Base-by-base conservation (phyloP, 2,888 invertebrate species). In the Empis livida region DNA sequence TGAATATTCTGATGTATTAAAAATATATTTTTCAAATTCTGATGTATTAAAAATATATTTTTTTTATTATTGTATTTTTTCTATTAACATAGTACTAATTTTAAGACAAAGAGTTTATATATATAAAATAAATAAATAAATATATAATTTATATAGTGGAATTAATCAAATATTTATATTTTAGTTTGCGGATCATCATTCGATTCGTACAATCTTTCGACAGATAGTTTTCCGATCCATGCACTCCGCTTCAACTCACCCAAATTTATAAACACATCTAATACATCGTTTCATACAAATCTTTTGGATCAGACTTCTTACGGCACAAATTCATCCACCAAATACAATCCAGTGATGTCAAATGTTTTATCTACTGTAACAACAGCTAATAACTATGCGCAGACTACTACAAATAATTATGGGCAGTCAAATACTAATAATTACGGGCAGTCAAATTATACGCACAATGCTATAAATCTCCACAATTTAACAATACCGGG, bases 171-270 rank as follows among this genome's bases (percentile, higher is more conserved):
- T 44, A 44, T 47, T 44, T 31, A 16, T 42, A 43, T 43, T 37
- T 23, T 40, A 56, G 55, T 53, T 47, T 53, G 52, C 48, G 56
- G 54, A 49, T 55, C 53, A 51, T 55, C 50, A 44, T 56, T 54
- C 52, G 54, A 57, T 54, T 55, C 56, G 40, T 55, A 56, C 48
- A 56, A 55, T 52, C 51, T 54, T 48, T 52, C 52, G 17, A 52
- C 51, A 16, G 54, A 55, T 39, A 53, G 54, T 45, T 56, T 46
- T 50, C 53, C 49, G 3, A 41, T 56, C 37, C 52, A 53, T 47
- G 51, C 53, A 15, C 43, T 54, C 10, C 49, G 51, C 17, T 54
- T 51, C 48, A 56, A 53, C 47, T 52, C 54, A 13, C 54, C 55
- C 38, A 49, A 52, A 20, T 56, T 54, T n/a, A 54, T 51, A 45